phyloP scores from a whole-genome alignment of 2,113 vertebrate genomes.

The Hymenochirus boettgeri region DNA sequence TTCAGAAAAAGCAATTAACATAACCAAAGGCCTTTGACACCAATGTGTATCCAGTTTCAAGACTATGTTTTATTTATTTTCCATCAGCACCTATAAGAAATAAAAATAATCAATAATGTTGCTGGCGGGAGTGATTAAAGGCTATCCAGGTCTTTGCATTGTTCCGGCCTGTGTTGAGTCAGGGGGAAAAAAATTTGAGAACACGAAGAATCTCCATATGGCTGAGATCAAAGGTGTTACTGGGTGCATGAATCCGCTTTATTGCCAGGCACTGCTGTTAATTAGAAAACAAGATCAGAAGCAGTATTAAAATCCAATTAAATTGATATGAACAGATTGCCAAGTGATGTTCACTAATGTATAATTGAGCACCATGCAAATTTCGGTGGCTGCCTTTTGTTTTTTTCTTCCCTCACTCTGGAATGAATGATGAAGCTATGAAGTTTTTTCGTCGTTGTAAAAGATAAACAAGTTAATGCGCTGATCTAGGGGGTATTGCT shows the following conservation, averaged over 20 bases:
- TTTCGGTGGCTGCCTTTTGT: constrained; percentile 98
- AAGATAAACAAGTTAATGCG: constrained; percentile 95
- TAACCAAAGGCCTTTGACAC: constrained; percentile 61
- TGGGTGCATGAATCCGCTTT: constrained; percentile 99
- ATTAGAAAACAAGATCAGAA: constrained; percentile 99
- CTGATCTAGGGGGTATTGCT: constrained; percentile 76
- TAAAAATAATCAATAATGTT: constrained; percentile 83
- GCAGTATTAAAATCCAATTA: constrained; percentile 99
- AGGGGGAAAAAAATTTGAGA: constrained; percentile 59
- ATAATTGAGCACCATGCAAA: constrained; percentile 99
- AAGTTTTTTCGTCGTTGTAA: constrained; percentile 81
- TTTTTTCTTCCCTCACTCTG: constrained; percentile 69
- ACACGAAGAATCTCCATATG: constrained; percentile 94
- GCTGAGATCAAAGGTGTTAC: constrained; percentile 99
- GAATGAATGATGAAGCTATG: constrained; percentile 92
- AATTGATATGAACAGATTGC: constrained; percentile 96
- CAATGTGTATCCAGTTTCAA: constrained; percentile 74
- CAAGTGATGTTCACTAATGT: constrained; percentile 88
- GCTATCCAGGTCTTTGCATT: constrained; percentile 79
- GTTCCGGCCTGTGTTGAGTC: constrained; percentile 51
- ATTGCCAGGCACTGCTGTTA: constrained; percentile 99
- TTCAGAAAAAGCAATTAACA: constrained; percentile 75
- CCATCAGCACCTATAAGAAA: constrained; percentile 83
- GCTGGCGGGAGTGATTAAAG: constrained; percentile 68
- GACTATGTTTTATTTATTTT: constrained; percentile 84